Base-by-base conservation (phyloP, 1,140 invertebrate genomes). In the Leptinotarsa lineolata region DNA sequence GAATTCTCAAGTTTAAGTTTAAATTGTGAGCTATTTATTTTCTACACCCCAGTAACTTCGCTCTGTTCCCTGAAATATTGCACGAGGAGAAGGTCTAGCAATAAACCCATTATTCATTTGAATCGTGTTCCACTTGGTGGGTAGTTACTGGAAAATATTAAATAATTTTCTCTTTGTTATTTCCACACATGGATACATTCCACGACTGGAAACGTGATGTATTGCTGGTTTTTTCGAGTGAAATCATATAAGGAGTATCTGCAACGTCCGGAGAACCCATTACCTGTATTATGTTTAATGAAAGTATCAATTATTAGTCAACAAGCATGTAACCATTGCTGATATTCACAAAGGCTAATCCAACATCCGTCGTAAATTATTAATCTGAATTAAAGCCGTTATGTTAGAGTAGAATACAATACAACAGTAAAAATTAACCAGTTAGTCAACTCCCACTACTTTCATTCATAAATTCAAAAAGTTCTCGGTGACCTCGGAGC, bases 21-120 rank as follows among this genome's bases (percentile, higher is more conserved):
- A 63, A 63, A 21, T 63, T 63, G 61, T 63, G 61, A 22, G 61
- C 61, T 30, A 63, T 63, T 63, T 63, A 63, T 63, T 63, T 63
- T 63, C 61, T 63, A 63, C 61, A 30, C 24, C 24, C 61, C 61
- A 63, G 61, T 63, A 63, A 63, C 20, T 63, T 63, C 12, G 61
- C 61, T 3, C n/a, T 63, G 61, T 21, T 63, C 24, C 4, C n/a
- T 63, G 15, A 63, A 63, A 63, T 63, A 63, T 63, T 63, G 20
- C 61, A n/a, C 20, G 16, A 63, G 20, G 61, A 22, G 20, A 21
- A 63, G 61, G 61, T 63, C 61, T 16, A 63, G 61, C 61, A 63
- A 63, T 63, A 30, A 63, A 63, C n/a, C 61, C 20, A 63, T 63
- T 30, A 22, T 63, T 63, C 61, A 63, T 63, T 63, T 30, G 61